A percentile compares a stretch with the other conserved stretches of the same genome.
Conservation (phyloP, 2,797 vertebrate genomes). For the Typhlichthys subterraneus region DNA sequence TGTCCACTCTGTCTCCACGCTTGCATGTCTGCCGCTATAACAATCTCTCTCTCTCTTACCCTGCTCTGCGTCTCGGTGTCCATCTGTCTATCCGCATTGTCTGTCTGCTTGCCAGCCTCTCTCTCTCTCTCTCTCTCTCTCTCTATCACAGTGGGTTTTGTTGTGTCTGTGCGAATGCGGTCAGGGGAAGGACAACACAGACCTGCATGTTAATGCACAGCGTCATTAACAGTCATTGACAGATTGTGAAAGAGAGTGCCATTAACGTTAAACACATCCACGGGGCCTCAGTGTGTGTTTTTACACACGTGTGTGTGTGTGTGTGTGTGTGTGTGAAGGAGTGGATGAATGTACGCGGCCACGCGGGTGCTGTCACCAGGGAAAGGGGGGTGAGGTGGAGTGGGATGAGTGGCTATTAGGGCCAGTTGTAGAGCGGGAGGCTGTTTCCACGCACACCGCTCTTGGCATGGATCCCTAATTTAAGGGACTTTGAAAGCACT, state of each 20-base stretch:
- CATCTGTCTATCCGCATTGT: slow-evolving; percentile 1
- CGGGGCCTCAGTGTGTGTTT: slow-evolving; percentile 26
- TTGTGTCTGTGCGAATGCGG: slow-evolving; percentile 1
- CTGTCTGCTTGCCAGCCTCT: not conserved
- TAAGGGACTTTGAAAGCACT: slow-evolving; percentile 72
- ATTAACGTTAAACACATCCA: slow-evolving; percentile 36
- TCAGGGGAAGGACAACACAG: slow-evolving; percentile 11
- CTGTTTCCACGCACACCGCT: slow-evolving; percentile 37
- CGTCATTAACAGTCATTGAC: slow-evolving; percentile 49
- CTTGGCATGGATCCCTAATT: slow-evolving; percentile 66
- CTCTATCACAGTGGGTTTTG: not conserved
- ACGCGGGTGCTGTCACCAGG: slow-evolving; percentile 5
- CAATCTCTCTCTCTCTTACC: not conserved
- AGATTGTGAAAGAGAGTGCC: slow-evolving; percentile 48
- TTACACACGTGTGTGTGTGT: slow-evolving; percentile 27
- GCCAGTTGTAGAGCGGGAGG: slow-evolving; percentile 51
- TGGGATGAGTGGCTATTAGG: slow-evolving; percentile 65
- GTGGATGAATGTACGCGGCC: not conserved
- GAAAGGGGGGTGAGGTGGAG: slow-evolving; percentile 29
- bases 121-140: not conserved
- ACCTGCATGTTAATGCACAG: slow-evolving; percentile 49
- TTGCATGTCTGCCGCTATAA: not conserved
- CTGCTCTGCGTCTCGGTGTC: not conserved
- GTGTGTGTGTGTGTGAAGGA: slow-evolving; percentile 28
- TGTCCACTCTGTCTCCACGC: slow-evolving; percentile 5